Evolutionary conservation across 2,113 vertebrate genomes (phyloP).

Genomic region (Leuciscus idus): DNA sequence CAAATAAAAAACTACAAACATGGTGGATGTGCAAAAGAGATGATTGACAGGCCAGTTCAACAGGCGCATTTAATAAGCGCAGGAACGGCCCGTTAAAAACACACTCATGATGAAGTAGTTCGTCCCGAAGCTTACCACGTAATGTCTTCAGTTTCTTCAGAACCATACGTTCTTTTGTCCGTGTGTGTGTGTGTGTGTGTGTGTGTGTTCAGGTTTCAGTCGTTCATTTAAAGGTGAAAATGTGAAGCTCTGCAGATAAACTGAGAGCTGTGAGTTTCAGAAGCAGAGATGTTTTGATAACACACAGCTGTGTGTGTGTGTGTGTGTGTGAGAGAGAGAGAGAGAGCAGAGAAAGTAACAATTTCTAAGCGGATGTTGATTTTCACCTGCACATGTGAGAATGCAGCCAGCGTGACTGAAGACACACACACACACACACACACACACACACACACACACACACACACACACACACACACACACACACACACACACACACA

Average conservation of each 20-base stretch:
- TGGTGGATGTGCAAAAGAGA: no score
- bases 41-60: no score
- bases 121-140: no score
- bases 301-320: background rate
- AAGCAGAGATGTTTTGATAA: background rate
- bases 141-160: background rate
- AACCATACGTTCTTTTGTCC: background rate
- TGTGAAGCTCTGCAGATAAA: slow-evolving; percentile 43
- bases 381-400: slow-evolving; percentile 17
- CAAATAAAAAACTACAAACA: no score
- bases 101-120: no score
- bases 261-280: slow-evolving; percentile 44
- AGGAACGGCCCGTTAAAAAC: no score
- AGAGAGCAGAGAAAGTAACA: slow-evolving; percentile 10
- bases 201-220: background rate
- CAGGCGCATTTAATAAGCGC: no score
- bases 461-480: background rate
- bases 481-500: background rate
- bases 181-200: no score
- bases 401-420: background rate
- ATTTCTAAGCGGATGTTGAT: background rate
- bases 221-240: slow-evolving; percentile 56
- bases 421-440: background rate
- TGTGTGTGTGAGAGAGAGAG: background rate
- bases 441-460: no score